Evolutionary conservation across 1,140 invertebrate genomes (phyloP).

Genomic region (Drosophila pectinifera): DNA sequence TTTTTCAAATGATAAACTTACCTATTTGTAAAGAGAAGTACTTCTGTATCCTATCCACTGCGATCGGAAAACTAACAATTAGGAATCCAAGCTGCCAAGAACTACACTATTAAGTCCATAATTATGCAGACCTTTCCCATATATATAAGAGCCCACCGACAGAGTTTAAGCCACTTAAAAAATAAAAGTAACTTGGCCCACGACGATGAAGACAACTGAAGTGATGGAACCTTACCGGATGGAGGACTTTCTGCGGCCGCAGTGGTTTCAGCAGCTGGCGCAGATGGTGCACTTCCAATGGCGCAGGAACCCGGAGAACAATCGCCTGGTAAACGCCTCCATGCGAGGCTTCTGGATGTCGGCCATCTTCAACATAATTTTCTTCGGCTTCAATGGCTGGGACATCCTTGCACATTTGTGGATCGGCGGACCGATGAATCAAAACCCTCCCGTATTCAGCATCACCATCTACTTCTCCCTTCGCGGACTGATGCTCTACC

Average conservation of each 20-base stretch:
- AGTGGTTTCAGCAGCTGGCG: constrained; percentile 4
- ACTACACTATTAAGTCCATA: constrained; percentile 8
- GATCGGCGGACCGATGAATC: constrained; percentile 1
- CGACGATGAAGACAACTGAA: constrained; percentile 10
- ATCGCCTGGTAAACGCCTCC: constrained; percentile 30
- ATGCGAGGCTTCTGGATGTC: neutral
- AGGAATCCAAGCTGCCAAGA: constrained; percentile 6
- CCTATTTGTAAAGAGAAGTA: neutral
- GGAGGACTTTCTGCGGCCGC: constrained; percentile 34
- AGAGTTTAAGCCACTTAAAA: neutral
- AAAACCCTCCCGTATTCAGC: constrained; percentile 41
- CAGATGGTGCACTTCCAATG: constrained; percentile 25
- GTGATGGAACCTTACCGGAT: constrained; percentile 13
- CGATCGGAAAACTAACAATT: constrained; percentile 23
- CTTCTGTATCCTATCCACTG: neutral
- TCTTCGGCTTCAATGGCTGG: constrained; percentile 16
- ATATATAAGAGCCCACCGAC: constrained; percentile 4
- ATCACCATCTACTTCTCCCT: constrained; percentile 48
- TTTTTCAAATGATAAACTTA: no score
- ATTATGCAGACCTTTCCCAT: neutral
- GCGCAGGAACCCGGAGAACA: constrained; percentile 17
- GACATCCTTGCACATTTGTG: neutral
- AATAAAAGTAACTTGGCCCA: neutral
- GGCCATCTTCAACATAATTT: constrained; percentile 8
- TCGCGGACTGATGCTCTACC: constrained; percentile 42